These are phyloP conservation scores for Sardinella longiceps DNA, from an alignment of 2,797 vertebrate genomes.

Conservation along the genomic window DNA sequence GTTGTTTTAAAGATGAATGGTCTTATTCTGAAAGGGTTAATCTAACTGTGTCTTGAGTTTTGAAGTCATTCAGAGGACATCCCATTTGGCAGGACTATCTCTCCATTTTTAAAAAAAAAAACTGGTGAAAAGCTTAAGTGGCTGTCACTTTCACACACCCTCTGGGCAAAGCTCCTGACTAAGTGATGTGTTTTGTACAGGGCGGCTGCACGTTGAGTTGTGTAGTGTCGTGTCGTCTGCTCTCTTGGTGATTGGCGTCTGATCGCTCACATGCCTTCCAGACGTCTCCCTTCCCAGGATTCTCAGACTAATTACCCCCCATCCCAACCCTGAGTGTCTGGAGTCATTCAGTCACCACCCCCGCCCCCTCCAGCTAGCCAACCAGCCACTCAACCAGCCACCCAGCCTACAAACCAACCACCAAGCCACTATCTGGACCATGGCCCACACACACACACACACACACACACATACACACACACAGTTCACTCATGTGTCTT, in stretches of 20 bases:
- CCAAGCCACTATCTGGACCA: background rate
- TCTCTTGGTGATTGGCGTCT: slow-evolving; percentile 61
- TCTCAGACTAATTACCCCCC: background rate
- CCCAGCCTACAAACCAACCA: slow-evolving; percentile 8
- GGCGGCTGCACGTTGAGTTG: slow-evolving; percentile 40
- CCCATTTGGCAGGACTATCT: slow-evolving; percentile 30
- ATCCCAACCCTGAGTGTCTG: background rate
- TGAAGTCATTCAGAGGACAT: background rate
- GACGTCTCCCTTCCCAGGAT: background rate
- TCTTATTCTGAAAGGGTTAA: background rate
- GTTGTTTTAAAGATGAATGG: background rate
- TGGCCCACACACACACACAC: slow-evolving; percentile 39
- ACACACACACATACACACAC: slow-evolving; percentile 43
- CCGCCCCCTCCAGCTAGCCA: background rate
- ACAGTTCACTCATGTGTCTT: slow-evolving; percentile 20
- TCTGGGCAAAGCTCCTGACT: slow-evolving; percentile 55
- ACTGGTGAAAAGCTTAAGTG: slow-evolving; percentile 58
- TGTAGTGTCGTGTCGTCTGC: slow-evolving; percentile 53
- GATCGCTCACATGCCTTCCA: slow-evolving; percentile 56
- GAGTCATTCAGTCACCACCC: background rate
- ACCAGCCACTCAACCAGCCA: background rate
- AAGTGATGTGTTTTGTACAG: slow-evolving; percentile 44
- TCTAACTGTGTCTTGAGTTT: background rate
- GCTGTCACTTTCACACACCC: slow-evolving; percentile 60
- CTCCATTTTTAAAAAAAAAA: too few species aligned